phyloP scores from a whole-genome alignment of 2,888 invertebrate genomes.

The Tetragonisca angustula region DNA sequence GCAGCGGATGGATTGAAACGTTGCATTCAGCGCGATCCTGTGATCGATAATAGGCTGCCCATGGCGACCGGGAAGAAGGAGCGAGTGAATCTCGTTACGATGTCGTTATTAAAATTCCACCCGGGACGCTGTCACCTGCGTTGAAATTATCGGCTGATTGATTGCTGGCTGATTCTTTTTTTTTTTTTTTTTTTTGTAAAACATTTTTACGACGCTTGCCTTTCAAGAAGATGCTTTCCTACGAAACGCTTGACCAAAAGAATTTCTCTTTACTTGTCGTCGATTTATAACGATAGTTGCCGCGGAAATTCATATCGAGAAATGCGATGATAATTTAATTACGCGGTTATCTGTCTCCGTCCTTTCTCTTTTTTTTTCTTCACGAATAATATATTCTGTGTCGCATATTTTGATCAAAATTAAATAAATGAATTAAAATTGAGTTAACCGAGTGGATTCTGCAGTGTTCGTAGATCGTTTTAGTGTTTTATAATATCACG shows the following conservation, averaged over 20 bases:
- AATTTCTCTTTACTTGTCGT: not conserved
- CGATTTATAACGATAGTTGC: not conserved
- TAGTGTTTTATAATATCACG: too few relatives aligned
- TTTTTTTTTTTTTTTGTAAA: not conserved
- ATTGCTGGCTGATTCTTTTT: constrained; percentile 2
- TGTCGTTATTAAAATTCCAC: constrained; percentile 36
- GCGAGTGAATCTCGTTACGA: constrained; percentile 17
- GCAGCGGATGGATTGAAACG: constrained; percentile 15
- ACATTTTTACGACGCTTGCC: not conserved
- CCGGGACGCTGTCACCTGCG: constrained; percentile 16
- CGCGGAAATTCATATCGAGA: not conserved
- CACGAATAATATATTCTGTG: too few relatives aligned
- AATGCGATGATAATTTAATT: not conserved
- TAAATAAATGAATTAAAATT: too few relatives aligned
- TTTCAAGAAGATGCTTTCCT: not conserved
- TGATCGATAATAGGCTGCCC: constrained; percentile 34
- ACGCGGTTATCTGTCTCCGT: not conserved
- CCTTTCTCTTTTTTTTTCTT: too few relatives aligned
- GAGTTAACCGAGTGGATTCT: too few relatives aligned
- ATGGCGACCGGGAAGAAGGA: not conserved
- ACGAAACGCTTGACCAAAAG: not conserved
- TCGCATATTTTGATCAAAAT: too few relatives aligned
- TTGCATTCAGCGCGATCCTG: constrained; percentile 13
- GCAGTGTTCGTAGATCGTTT: too few relatives aligned
- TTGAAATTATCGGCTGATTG: constrained; percentile 34